phyloP scores from a whole-genome alignment of 2,113 vertebrate species.

The Cyanocitta stelleri region DNA sequence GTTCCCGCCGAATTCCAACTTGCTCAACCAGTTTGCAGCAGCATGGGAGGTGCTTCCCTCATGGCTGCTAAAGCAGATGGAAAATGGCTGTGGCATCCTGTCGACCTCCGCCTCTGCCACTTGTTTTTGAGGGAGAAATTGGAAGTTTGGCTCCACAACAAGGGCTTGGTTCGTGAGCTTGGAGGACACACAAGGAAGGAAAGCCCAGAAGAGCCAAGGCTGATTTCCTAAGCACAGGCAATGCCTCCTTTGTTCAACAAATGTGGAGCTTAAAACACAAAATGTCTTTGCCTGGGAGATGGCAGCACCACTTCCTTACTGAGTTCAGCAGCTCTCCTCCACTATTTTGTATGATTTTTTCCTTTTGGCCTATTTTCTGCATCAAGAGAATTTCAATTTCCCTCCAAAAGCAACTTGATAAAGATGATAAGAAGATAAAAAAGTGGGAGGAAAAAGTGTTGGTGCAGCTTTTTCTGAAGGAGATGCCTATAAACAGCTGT shows the following conservation, averaged over 20 bases:
- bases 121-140: not conserved
- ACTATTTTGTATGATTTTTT: too few relatives aligned
- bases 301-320: not conserved
- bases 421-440: not conserved
- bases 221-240: not conserved
- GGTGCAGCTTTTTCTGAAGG: not conserved
- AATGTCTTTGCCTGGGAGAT: not conserved
- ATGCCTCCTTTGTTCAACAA: not conserved
- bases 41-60: not conserved
- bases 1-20: not conserved
- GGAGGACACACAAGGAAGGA: not conserved
- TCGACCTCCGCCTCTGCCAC: rapidly evolving
- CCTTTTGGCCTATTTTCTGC: slow-evolving; percentile 4
- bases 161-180: not conserved
- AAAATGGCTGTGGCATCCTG: not conserved
- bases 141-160: not conserved
- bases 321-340: not conserved
- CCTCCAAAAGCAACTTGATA: slow-evolving; percentile 12
- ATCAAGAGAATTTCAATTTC: slow-evolving; percentile 9
- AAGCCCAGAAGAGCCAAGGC: not conserved
- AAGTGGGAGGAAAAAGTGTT: not conserved
- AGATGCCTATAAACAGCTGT: not conserved
- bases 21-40: rapidly evolving
- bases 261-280: not conserved
- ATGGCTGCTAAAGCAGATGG: not conserved